These are phyloP conservation scores for Atherix ibis DNA, from an alignment of 2,888 invertebrate genomes.

Conservation along the genomic window DNA sequence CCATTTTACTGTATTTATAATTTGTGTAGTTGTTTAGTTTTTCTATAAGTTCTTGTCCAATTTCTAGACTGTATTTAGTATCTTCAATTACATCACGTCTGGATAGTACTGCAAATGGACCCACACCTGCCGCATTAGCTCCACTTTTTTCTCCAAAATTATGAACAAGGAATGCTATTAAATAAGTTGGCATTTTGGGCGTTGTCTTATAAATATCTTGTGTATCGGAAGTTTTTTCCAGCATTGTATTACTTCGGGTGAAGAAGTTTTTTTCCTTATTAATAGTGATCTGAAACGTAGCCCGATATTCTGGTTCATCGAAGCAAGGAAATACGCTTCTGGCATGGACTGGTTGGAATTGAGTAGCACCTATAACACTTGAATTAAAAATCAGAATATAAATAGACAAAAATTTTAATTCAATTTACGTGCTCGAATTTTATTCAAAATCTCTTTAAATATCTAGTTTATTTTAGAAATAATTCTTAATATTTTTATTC, in stretches of 20 bases:
- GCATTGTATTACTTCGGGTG: conserved; percentile 21
- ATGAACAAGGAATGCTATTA: conserved; percentile 62
- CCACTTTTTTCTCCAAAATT: conserved; percentile 31
- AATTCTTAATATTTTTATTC: no score
- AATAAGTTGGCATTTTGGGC: conserved; percentile 58
- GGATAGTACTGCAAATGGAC: conserved; percentile 45
- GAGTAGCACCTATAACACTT: conserved; percentile 48
- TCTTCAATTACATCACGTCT: conserved; percentile 51
- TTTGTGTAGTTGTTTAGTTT: conserved; percentile 42
- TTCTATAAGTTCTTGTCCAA: conserved; percentile 38
- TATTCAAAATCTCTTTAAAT: no score
- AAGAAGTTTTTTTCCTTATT: conserved; percentile 22
- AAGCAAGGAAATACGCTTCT: conserved; percentile 63
- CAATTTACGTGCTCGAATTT: no score
- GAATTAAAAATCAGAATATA: conserved; percentile 24
- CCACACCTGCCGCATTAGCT: conserved; percentile 15
- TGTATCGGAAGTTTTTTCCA: conserved; percentile 20
- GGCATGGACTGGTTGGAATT: conserved; percentile 51
- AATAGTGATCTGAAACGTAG: conserved; percentile 40
- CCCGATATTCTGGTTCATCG: conserved; percentile 58
- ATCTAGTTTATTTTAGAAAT: no score
- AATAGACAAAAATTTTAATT: no score
- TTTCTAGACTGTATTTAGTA: conserved; percentile 46
- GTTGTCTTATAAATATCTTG: conserved; percentile 26
- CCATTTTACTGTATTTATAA: conserved; percentile 36